Base-by-base conservation (phyloP, 2,797 vertebrate genomes). In the Chaunax sp. region DNA sequence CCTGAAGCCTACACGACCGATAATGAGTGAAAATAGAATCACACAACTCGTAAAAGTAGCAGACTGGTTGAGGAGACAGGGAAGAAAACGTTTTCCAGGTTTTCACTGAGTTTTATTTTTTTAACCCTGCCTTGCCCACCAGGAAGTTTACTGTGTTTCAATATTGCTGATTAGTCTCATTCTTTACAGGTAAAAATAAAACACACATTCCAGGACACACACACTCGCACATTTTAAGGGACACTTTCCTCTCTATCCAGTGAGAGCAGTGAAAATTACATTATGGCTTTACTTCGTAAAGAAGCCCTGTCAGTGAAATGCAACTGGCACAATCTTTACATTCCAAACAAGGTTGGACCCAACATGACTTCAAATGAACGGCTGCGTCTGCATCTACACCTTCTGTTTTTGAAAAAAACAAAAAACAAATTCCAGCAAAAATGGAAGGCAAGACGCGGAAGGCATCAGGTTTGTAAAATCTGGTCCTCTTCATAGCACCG, bases 231-330 rank as follows among this genome's bases (percentile, higher is more conserved):
- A 35, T 70, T 46, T 62, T 20, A 46, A 66, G 23, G 47, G 43
- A 65, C 47, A 41, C 55, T 23, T 67, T 56, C 50, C 60, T 72
- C 14, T 37, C 20, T 26, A 5, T 79, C 76, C 70, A 38, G 55
- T 50, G 22, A 70, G 61, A 64, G 68, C 15, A 14, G 22, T n/a
- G 71, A 62, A 44, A 53, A 52, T 52, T 43, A 14, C 65, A 63
- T 37, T 47, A 57, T 30, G 79, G 80, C 82, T 73, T 69, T 20
- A 62, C 83, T 82, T 85, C 79, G 72, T 49, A 50, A 35, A 64
- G 79, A 88, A 85, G 82, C 54, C 65, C 81, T 80, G 87, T 90
- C 85, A 50, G 5, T 20, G 9, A 72, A 71, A 76, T 22, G 30
- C 51, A 52, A 45, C 46, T 50, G 18, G 10, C 20, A 33, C 57